A percentile compares a stretch with the other conserved stretches of the same genome.
Evolutionary conservation across 2,113 vertebrate genomes (phyloP).

Genomic region (Psophia crepitans): DNA sequence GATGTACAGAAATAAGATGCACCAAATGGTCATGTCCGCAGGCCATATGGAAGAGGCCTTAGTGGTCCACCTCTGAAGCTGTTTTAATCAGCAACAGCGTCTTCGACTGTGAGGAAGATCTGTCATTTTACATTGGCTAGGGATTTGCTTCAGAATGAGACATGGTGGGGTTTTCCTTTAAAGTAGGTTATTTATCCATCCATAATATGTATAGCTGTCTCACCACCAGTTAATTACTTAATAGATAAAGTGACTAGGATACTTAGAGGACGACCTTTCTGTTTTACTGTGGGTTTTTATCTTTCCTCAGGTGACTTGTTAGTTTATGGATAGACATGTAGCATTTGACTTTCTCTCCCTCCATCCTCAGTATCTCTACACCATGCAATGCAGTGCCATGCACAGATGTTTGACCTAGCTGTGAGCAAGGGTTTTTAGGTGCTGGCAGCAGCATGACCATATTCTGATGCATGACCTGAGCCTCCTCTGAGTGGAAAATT

Average conservation of each 20-base stretch:
- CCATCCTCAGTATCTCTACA: neutral
- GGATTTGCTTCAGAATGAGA: neutral
- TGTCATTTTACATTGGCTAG: neutral
- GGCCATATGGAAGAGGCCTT: neutral
- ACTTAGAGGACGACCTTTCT: neutral
- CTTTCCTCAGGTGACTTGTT: neutral
- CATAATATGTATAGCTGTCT: neutral
- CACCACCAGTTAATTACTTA: neutral
- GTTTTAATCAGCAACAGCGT: neutral
- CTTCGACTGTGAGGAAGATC: neutral
- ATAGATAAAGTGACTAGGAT: neutral
- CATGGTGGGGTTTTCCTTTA: neutral
- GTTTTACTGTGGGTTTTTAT: fast-evolving
- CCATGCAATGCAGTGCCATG: neutral
- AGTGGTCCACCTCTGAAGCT: neutral
- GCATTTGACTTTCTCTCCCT: neutral
- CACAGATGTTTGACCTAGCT: neutral
- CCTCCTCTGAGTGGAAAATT: neutral
- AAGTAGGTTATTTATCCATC: neutral
- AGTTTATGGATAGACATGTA: neutral
- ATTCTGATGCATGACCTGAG: neutral
- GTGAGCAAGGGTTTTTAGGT: neutral
- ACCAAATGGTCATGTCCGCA: neutral
- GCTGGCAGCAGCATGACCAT: neutral
- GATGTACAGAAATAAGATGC: neutral